Percentiles rank a stretch among this genome's conserved stretches.
Conservation (phyloP, 1,140 invertebrate species). For the Oedothorax gibbosus region DNA sequence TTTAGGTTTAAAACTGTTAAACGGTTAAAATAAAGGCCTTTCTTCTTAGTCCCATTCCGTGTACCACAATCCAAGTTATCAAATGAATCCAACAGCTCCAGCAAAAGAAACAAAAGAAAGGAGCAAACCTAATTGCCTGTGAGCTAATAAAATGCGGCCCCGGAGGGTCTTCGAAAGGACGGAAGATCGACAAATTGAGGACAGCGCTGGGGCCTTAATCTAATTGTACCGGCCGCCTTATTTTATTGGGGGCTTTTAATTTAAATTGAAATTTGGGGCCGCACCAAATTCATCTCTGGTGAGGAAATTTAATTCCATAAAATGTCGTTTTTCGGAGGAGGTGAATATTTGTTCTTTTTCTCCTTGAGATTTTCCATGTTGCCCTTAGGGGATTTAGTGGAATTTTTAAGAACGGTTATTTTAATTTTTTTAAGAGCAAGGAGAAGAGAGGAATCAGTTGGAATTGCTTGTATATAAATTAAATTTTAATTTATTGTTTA, state of each 20-base stretch:
- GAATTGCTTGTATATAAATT: no score
- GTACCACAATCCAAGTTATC: no score
- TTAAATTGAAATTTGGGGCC: constrained; percentile 57
- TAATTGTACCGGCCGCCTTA: constrained; percentile 52
- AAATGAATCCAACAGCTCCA: constrained; percentile 54
- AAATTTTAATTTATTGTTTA: no score
- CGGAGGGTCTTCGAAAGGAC: constrained; percentile 25
- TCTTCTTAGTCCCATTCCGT: no score
- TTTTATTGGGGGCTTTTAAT: constrained; percentile 60
- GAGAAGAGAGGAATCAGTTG: no score
- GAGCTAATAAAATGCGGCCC: constrained; percentile 59
- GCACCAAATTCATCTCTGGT: neutral
- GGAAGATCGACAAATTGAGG: constrained; percentile 56
- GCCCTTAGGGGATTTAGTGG: no score
- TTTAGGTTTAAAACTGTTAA: no score
- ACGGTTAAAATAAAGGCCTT: no score
- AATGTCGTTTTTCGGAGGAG: constrained; percentile 20
- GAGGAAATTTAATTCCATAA: constrained; percentile 55
- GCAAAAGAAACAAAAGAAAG: constrained; percentile 36
- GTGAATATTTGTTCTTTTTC: neutral
- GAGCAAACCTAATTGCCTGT: constrained; percentile 57
- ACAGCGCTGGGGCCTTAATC: constrained; percentile 50
- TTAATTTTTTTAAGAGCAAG: no score
- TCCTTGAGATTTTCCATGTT: no score
- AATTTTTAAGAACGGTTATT: no score